Base-by-base conservation (phyloP, 2,797 vertebrate genomes). In the Mustela erminea region DNA sequence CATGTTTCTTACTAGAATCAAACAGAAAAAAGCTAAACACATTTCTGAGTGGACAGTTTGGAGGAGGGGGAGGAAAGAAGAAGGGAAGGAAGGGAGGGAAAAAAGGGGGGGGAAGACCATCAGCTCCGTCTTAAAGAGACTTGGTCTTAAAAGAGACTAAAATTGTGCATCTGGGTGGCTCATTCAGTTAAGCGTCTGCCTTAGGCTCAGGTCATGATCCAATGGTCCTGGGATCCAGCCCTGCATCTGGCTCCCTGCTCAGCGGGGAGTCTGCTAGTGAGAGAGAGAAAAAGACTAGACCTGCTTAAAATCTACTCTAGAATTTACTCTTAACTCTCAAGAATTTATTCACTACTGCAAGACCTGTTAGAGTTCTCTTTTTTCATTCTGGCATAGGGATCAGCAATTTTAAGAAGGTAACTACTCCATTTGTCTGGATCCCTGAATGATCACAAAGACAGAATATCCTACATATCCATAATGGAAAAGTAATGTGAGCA, bases 331-430 rank as follows among this genome's bases (percentile, higher is more conserved):
- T 66, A 66, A 66, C 17, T 38, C 7, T 5, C 8, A 70, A 82
- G 7, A 80, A 78, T 84, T 81, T 88, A 75, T 66, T 75, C n/a
- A 54, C 21, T 20, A 92, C 25, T 54, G 6, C 5, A 83, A 87
- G 18, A 56, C 5, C 21, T 58, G 70, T 41, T n/a, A 85, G 35
- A 85, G 25, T 18, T 72, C 3, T 41, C 35, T 80, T 56, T 81
- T 68, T 43, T 43, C 9, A 10, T 35, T 43, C 64, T 80, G 25
- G 20, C 35, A 32, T 68, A 2, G 20, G 32, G 27, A 62, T 15
- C 9, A 64, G 10, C 35, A 93, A 64, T 75, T 96, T 88, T 75
- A 92, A 94, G 56, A 23, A 83, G 7, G 41, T 90, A 15, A 1
- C 27, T 93, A 75, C 3, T 56, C 38, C 5, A 7, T 17, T 29